Conservation (phyloP, 2,888 invertebrate genomes). For the Frankliniella fusca region DNA sequence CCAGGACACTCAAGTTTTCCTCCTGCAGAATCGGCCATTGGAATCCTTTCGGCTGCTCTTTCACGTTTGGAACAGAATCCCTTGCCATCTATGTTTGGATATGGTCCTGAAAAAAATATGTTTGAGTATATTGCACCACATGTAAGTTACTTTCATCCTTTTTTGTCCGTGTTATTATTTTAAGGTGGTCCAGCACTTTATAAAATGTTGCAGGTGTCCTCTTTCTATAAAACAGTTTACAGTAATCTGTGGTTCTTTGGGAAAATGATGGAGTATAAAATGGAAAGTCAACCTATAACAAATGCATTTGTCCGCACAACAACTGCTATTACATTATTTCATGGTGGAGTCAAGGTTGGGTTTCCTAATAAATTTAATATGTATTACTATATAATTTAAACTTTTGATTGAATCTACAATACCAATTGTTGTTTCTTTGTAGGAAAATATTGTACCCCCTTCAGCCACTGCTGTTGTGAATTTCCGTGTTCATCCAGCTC, state of each 20-base stretch:
- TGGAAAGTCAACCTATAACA: conserved; percentile 45
- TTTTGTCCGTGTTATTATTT: too few relatives aligned
- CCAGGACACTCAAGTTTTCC: conserved; percentile 53
- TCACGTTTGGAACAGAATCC: conserved; percentile 47
- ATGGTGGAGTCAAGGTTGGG: conserved; percentile 50
- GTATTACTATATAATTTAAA: not conserved
- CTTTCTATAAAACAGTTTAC: conserved; percentile 44
- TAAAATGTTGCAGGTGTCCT: conserved; percentile 39
- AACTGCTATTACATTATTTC: conserved; percentile 51
- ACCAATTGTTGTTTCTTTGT: conserved; percentile 23
- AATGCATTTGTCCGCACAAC: conserved; percentile 51
- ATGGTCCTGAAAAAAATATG: conserved; percentile 38
- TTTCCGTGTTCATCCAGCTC: conserved; percentile 50
- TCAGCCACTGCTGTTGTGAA: conserved; percentile 49
- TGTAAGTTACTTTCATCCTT: conserved; percentile 35
- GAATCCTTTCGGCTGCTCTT: conserved; percentile 49
- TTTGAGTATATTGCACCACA: conserved; percentile 40
- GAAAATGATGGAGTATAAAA: conserved; percentile 44
- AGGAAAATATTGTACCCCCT: conserved; percentile 51
- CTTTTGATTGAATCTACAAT: not conserved
- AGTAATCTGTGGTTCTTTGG: conserved; percentile 51
- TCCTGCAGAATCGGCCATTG: conserved; percentile 47
- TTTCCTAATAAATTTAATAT: not conserved
- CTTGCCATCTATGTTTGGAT: conserved; percentile 47
- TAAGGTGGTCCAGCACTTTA: not conserved